Evolutionary conservation across 2,113 vertebrate genomes (phyloP).

Genomic region (Dissostichus mawsoni): DNA sequence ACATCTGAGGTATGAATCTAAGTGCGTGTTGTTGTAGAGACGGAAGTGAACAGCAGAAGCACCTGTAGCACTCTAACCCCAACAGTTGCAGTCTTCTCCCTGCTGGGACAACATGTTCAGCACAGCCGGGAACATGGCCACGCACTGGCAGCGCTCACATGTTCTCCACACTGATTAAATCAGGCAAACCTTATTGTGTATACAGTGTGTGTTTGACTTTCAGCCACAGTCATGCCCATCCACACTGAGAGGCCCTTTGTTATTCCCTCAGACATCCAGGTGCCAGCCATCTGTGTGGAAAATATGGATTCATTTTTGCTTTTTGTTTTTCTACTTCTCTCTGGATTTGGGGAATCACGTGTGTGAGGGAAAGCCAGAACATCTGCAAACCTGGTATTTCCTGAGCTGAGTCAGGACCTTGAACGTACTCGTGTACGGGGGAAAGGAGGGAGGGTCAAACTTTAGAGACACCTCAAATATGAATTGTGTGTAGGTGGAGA

Average conservation of each 20-base stretch:
- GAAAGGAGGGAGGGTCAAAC: neutral
- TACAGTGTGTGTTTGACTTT: conserved; percentile 57
- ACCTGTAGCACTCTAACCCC: conserved; percentile 20
- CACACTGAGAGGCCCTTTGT: conserved; percentile 61
- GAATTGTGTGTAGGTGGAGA: neutral
- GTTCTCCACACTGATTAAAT: conserved; percentile 54
- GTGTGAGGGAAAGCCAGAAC: conserved; percentile 59
- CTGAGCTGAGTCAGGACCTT: conserved; percentile 15
- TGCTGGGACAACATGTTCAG: conserved; percentile 43
- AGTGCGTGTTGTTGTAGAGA: neutral
- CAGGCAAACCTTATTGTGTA: conserved; percentile 60
- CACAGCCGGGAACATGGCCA: conserved; percentile 34
- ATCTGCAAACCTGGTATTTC: conserved; percentile 67
- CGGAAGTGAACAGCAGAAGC: neutral
- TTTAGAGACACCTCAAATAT: conserved; percentile 26
- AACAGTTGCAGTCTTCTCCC: conserved; percentile 22
- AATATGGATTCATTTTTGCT: conserved; percentile 43
- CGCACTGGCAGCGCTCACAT: conserved; percentile 40
- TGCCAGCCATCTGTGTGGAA: conserved; percentile 67
- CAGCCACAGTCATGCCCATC: conserved; percentile 52
- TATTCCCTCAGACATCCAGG: conserved; percentile 60
- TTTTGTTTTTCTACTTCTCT: conserved; percentile 46
- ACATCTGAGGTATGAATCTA: conserved; percentile 5
- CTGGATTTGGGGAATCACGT: conserved; percentile 44
- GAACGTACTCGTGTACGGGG: conserved; percentile 5